phyloP scores from a whole-genome alignment of 1,140 invertebrate genomes.

The Manduca sexta region DNA sequence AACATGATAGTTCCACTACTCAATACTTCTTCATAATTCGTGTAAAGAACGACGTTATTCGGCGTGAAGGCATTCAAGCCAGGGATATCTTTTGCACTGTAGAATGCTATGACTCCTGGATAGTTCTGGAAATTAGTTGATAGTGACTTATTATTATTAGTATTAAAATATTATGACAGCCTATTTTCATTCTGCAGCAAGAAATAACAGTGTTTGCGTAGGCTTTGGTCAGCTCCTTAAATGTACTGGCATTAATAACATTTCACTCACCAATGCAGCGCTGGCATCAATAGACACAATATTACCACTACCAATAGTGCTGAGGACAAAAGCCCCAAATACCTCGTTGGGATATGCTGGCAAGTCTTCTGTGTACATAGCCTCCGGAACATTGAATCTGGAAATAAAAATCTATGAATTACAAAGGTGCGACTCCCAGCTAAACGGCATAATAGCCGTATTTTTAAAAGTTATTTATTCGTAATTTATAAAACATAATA shows the following conservation, averaged over 20 bases:
- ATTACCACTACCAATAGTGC: not conserved
- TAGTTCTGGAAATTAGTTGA: conserved; percentile 52
- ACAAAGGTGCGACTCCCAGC: too few species aligned
- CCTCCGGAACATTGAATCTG: conserved; percentile 14
- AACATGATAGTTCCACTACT: conserved; percentile 70
- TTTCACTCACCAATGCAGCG: conserved; percentile 9
- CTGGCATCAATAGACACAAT: conserved; percentile 3
- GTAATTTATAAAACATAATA: too few species aligned
- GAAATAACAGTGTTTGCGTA: too few species aligned
- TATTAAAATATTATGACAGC: too few species aligned
- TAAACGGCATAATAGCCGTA: too few species aligned
- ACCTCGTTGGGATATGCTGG: conserved; percentile 3
- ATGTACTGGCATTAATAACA: too few species aligned
- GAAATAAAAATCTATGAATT: not conserved
- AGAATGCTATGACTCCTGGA: conserved; percentile 81
- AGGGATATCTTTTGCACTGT: conserved; percentile 82
- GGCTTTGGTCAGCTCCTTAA: too few species aligned
- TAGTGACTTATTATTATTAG: too few species aligned
- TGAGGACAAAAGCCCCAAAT: conserved; percentile 4
- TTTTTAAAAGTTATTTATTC: too few species aligned
- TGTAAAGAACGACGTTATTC: conserved; percentile 15
- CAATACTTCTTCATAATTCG: conserved; percentile 70
- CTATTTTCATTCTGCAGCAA: too few species aligned
- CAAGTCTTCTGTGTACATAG: conserved; percentile 5
- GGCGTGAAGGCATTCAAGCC: conserved; percentile 77